Percentiles rank a stretch among this genome's conserved stretches.
These are phyloP conservation scores for Melolontha melolontha DNA, from an alignment of 2,888 invertebrate species.

Conservation along the genomic window DNA sequence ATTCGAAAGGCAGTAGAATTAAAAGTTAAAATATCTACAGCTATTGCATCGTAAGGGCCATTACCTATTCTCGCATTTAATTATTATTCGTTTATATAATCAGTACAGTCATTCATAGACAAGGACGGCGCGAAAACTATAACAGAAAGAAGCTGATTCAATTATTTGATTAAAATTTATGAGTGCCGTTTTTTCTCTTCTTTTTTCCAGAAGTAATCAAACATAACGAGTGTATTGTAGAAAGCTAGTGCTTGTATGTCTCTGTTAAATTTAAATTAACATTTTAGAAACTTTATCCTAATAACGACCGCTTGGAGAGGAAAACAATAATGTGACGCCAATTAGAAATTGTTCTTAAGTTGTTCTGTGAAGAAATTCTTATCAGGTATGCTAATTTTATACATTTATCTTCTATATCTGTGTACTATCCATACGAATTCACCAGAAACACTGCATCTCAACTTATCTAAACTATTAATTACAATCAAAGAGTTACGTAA, in stretches of 20 bases:
- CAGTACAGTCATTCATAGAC: no score
- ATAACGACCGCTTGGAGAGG: not conserved
- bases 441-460: no score
- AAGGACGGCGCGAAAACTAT: no score
- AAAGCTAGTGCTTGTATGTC: constrained; percentile 7
- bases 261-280: constrained; percentile 20
- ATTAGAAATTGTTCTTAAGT: constrained; percentile 17
- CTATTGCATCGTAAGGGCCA: no score
- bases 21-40: no score
- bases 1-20: no score
- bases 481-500: no score
- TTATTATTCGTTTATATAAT: no score
- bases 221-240: constrained; percentile 9
- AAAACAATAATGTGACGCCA: constrained; percentile 13
- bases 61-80: no score
- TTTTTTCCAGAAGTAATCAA: constrained; percentile 6
- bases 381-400: no score
- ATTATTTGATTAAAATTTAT: constrained; percentile 20
- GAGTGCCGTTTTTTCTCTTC: not conserved
- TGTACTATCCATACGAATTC: not conserved
- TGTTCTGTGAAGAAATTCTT: not conserved
- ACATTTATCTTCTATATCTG: not conserved
- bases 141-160: no score
- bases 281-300: constrained; percentile 19
- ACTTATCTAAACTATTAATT: no score